Conservation (phyloP, 2,888 invertebrate genomes). For the Megastigmus dorsalis region DNA sequence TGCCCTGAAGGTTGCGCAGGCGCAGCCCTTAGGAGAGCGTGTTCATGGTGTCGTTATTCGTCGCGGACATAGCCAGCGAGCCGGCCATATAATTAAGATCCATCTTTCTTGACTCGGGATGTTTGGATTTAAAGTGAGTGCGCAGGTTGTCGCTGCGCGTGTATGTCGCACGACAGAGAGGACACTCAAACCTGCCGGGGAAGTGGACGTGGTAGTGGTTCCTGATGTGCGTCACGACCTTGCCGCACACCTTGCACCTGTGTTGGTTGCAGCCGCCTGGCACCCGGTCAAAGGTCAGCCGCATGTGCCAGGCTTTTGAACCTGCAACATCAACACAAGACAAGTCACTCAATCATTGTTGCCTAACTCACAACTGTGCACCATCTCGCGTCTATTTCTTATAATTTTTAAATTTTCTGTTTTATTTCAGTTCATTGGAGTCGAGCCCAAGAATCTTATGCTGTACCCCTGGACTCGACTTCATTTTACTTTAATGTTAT, state of each 20-base stretch:
- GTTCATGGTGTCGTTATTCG: constrained; percentile 75
- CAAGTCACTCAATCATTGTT: constrained; percentile 74
- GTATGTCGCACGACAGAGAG: constrained; percentile 92
- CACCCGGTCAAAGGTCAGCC: constrained; percentile 94
- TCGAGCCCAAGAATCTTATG: constrained; percentile 17
- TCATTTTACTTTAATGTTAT: constrained; percentile 7
- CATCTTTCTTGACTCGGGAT: constrained; percentile 92
- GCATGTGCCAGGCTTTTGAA: constrained; percentile 96
- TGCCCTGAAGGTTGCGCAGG: constrained; percentile 58
- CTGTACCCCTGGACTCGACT: constrained; percentile 34
- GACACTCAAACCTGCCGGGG: constrained; percentile 93
- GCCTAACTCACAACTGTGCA: constrained; percentile 62
- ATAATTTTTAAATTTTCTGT: not conserved
- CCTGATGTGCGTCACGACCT: constrained; percentile 95
- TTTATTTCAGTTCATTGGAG: not conserved
- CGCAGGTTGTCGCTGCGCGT: constrained; percentile 94
- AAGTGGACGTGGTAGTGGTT: constrained; percentile 96
- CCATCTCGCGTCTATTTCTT: constrained; percentile 15
- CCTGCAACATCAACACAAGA: constrained; percentile 85
- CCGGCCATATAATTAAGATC: constrained; percentile 80
- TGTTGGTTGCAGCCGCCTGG: constrained; percentile 94
- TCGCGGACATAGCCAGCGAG: constrained; percentile 77
- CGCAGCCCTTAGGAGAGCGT: constrained; percentile 77
- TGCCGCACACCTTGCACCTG: constrained; percentile 95
- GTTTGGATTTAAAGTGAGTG: constrained; percentile 95